phyloP scores from a whole-genome alignment of 92 coral and sea anemone species.

The Phenganax stokvisi region DNA sequence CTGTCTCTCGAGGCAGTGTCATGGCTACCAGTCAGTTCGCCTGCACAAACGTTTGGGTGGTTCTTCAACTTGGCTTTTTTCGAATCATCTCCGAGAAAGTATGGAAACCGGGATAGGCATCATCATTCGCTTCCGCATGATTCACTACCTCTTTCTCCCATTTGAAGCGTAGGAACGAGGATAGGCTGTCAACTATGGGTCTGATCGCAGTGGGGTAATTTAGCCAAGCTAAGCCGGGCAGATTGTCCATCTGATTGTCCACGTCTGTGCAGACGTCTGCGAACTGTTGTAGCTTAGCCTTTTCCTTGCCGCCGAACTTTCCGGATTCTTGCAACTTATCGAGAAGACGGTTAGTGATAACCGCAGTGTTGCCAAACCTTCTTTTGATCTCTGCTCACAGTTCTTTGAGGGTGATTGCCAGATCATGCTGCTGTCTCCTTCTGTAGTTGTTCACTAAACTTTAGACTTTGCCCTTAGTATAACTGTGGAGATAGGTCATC shows the following conservation, averaged over 20 bases:
- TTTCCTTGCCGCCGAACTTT: slow-evolving; percentile 40
- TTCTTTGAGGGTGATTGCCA: slow-evolving; percentile 9
- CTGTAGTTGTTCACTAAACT: slow-evolving; percentile 50
- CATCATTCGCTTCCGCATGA: slow-evolving; percentile 43
- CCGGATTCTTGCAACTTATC: slow-evolving; percentile 40
- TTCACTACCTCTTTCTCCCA: slow-evolving; percentile 53
- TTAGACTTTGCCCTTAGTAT: slow-evolving; percentile 50
- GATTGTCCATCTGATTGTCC: slow-evolving; percentile 42
- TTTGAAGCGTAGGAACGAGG: slow-evolving; percentile 28
- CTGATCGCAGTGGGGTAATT: slow-evolving; percentile 46
- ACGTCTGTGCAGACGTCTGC: slow-evolving; percentile 51
- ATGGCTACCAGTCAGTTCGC: background rate
- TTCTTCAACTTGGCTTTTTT: slow-evolving; percentile 25
- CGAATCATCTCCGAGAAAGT: slow-evolving; percentile 33
- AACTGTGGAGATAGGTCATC: slow-evolving; percentile 49
- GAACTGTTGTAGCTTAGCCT: slow-evolving; percentile 36
- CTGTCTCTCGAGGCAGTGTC: slow-evolving; percentile 6
- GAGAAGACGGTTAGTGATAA: slow-evolving; percentile 41
- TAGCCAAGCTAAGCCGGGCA: slow-evolving; percentile 50
- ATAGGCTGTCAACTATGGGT: slow-evolving; percentile 44
- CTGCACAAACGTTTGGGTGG: slow-evolving; percentile 29
- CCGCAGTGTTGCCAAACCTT: slow-evolving; percentile 47
- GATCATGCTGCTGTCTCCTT: slow-evolving; percentile 44
- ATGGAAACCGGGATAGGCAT: slow-evolving; percentile 46
- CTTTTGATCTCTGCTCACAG: slow-evolving; percentile 48